A percentile compares a stretch with the other conserved stretches of the same genome.
phyloP scores from a whole-genome alignment of 2,113 vertebrate genomes.

The Illadopsis cleaveri region DNA sequence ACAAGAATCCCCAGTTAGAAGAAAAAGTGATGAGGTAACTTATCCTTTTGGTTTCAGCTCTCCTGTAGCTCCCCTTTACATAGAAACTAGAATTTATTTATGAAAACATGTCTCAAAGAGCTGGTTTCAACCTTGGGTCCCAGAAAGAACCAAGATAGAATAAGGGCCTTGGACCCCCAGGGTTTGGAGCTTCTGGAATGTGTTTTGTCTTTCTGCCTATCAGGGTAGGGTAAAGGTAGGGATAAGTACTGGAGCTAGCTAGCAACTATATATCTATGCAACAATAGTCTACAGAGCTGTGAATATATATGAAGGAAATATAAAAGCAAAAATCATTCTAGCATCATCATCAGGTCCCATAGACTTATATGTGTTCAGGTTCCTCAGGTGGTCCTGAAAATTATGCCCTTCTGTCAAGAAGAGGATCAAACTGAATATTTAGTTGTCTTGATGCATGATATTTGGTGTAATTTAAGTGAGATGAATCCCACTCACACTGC shows the following conservation, averaged over 20 bases:
- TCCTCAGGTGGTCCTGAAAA: too few species aligned
- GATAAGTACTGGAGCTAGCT: neutral
- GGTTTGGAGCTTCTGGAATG: neutral
- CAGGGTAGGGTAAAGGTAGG: neutral
- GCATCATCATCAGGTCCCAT: too few species aligned
- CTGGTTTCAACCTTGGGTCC: neutral
- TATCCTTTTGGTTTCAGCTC: neutral
- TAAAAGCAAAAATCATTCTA: neutral
- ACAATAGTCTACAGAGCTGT: neutral
- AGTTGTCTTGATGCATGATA: too few species aligned
- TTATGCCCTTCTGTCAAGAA: too few species aligned
- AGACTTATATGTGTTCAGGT: too few species aligned
- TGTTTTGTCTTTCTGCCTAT: neutral
- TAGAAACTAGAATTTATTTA: neutral
- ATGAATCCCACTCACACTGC: too few species aligned
- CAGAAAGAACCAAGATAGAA: neutral
- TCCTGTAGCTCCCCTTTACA: too few species aligned
- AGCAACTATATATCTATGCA: neutral
- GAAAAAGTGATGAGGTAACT: neutral
- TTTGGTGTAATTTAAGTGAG: too few species aligned
- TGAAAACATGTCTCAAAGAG: neutral
- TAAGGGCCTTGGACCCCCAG: accelerated
- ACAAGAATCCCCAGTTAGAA: neutral
- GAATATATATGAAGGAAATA: neutral
- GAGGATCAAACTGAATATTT: too few species aligned